Evolutionary conservation across 2,113 vertebrate genomes (phyloP), one percentile per base, ranked within the genome.

Genomic region (Formicarius rufipectus): DNA sequence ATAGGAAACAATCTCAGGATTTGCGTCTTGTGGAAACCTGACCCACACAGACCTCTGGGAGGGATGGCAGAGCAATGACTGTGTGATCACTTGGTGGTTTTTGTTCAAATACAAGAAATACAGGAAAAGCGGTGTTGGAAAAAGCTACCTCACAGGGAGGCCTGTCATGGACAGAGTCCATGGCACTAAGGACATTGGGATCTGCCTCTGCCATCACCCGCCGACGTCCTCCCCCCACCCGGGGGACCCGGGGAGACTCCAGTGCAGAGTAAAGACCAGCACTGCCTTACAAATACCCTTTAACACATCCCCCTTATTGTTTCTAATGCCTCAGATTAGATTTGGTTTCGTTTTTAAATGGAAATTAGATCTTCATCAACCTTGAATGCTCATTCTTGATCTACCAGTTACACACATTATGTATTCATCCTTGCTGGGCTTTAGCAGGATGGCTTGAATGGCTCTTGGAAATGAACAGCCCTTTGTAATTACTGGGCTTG

Each of bases 321-420:
- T 94, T 71, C 66, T 56, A 78, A 78, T 4, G 11, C 85, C 68
- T 68, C 88, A 86, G 64, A 95, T 84, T 78, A 74, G 64, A 62
- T 93, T 78, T 85, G 64, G 63, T 13, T 84, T 87, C 3, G 3
- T 75, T 90, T 95, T 89, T 33, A 90, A 95, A 78, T 84, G 68
- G 85, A 90, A 93, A 95, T 93, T 49, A 87, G 73, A 62, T 81
- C 52, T 81, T 81, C 85, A 88, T 86, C 83, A 96, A 47, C 83
- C 80, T 21, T 69, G 76, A 92, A 81, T 42, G 66, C 56, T 81
- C 11, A 4, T 71, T 84, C 85, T 86, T 66, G 2, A 1, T 86
- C 90, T 59, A 49, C 75, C 72, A 59, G 64, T 63, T 60, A 56
- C 19, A 91, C 35, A 5, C 5, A 81, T 86, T 24, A 91, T 44